Percentiles rank a stretch among this genome's conserved stretches.
Evolutionary conservation across 2,888 invertebrate genomes (phyloP).

Genomic region (Apodemia duryi): DNA sequence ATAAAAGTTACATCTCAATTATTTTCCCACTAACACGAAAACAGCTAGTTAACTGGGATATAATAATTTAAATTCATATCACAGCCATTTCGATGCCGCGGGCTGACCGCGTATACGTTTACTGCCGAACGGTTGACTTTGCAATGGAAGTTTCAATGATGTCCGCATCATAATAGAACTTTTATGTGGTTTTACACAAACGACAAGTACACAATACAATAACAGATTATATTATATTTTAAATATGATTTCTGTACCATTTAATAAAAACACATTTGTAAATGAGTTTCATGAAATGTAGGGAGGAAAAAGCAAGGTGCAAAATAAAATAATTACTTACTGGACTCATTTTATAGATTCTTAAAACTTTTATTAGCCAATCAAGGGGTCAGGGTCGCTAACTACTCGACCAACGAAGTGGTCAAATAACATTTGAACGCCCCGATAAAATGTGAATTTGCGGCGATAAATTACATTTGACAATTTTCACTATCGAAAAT

Average conservation of each 20-base stretch:
- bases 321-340: neutral
- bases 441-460: too few relatives aligned
- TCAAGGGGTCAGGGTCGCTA: neutral
- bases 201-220: too few relatives aligned
- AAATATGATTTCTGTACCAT: too few relatives aligned
- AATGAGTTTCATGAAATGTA: too few relatives aligned
- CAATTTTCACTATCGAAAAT: too few relatives aligned
- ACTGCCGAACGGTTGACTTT: conserved; percentile 22
- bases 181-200: neutral
- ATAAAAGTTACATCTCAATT: neutral
- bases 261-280: too few relatives aligned
- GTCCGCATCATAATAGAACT: neutral
- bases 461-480: too few relatives aligned
- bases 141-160: conserved; percentile 11
- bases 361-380: neutral
- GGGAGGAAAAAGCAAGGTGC: too few relatives aligned
- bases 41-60: neutral
- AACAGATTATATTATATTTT: too few relatives aligned
- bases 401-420: too few relatives aligned
- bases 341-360: neutral
- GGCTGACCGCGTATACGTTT: conserved; percentile 25
- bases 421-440: too few relatives aligned
- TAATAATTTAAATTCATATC: conserved; percentile 6
- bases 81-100: neutral
- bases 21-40: conserved; percentile 1